Evolutionary conservation across 2,888 invertebrate species (phyloP).

Genomic region (Caenorhabditis doughertyi): DNA sequence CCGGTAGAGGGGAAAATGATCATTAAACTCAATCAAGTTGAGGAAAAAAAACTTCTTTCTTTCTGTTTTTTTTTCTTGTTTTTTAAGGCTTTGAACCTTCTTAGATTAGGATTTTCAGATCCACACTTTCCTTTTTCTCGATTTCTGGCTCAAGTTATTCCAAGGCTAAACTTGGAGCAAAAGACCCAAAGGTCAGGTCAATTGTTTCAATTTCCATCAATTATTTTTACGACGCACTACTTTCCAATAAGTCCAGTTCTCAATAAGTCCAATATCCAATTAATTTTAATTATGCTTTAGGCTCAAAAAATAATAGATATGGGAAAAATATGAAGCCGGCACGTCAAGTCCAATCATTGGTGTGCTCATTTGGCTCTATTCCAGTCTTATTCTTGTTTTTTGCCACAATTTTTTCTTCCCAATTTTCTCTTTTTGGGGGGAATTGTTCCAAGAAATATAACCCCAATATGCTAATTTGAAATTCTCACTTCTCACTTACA

Average conservation of each 20-base stretch:
- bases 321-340: not conserved
- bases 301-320: constrained; percentile 19
- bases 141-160: too few relatives aligned
- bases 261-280: constrained; percentile 29
- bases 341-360: constrained; percentile 41
- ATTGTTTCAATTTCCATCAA: not conserved
- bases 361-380: not conserved
- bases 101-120: not conserved
- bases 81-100: not conserved
- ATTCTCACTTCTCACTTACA: too few relatives aligned
- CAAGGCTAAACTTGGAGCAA: too few relatives aligned
- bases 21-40: constrained; percentile 23
- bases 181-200: too few relatives aligned
- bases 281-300: constrained; percentile 55
- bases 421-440: too few relatives aligned
- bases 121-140: too few relatives aligned
- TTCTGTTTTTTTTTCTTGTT: not conserved
- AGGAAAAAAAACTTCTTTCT: not conserved
- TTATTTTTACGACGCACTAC: too few relatives aligned
- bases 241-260: too few relatives aligned
- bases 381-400: not conserved
- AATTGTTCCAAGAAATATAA: too few relatives aligned
- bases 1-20: constrained; percentile 17
- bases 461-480: too few relatives aligned
- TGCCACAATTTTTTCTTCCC: too few relatives aligned